Percentiles rank a stretch among this genome's conserved stretches.
Evolutionary conservation across 2,888 invertebrate species (phyloP).

Genomic region (Drosophila mimetica): DNA sequence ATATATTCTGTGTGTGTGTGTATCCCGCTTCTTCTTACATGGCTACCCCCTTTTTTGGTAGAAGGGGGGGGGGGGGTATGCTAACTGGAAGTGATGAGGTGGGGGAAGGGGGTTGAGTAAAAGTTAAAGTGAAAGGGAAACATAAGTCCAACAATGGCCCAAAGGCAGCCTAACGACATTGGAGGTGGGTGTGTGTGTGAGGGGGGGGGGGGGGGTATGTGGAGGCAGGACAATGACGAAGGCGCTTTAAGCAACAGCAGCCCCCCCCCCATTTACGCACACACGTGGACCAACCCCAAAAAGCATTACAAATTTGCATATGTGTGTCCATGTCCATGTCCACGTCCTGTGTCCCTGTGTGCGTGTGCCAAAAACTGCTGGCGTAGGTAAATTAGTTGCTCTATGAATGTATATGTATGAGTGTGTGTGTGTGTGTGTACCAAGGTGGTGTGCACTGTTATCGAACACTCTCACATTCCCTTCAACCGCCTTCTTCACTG

Average conservation of each 20-base stretch:
- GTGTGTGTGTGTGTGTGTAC: background rate
- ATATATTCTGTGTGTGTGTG: constrained; percentile 3
- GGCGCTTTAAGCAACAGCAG: constrained; percentile 34
- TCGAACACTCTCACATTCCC: constrained; percentile 18
- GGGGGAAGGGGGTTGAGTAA: constrained; percentile 5
- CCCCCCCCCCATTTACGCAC: constrained; percentile 3
- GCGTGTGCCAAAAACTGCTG: constrained; percentile 68
- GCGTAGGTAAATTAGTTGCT: constrained; percentile 76
- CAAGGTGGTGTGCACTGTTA: constrained; percentile 60
- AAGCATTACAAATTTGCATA: constrained; percentile 74
- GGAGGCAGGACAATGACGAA: constrained; percentile 64
- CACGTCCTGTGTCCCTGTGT: constrained; percentile 37
- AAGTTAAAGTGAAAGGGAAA: constrained; percentile 67
- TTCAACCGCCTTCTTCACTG: constrained; percentile 3
- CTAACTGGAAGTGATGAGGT: background rate
- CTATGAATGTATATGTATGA: constrained; percentile 30
- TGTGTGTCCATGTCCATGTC: constrained; percentile 48
- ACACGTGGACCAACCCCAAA: constrained; percentile 63
- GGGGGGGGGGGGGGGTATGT: background rate
- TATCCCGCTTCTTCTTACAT: background rate
- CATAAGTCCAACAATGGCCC: constrained; percentile 72
- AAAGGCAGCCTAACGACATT: constrained; percentile 63
- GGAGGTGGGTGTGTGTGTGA: background rate
- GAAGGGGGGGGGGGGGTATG: background rate
- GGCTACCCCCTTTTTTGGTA: constrained; percentile 1